Evolutionary conservation across 1,140 invertebrate species (phyloP).

Genomic region (Oryzaephilus surinamensis): DNA sequence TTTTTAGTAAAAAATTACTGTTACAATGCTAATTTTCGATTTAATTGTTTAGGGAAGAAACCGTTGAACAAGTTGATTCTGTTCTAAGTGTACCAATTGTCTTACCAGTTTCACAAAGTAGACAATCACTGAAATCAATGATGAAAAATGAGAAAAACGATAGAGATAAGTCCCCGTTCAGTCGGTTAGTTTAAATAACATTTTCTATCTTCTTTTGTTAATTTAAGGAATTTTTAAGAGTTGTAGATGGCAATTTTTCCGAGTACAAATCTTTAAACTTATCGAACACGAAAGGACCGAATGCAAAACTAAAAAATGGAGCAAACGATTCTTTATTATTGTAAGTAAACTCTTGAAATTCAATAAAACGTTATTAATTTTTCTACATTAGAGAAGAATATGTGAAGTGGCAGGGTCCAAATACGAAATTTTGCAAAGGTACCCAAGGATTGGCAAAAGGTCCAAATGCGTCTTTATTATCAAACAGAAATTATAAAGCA

Average conservation of each 20-base stretch:
- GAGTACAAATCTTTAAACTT: conserved; percentile 43
- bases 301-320: conserved; percentile 49
- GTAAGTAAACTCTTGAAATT: conserved; percentile 40
- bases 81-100: too few relatives aligned
- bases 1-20: too few relatives aligned
- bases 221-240: conserved; percentile 18
- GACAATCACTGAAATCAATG: conserved; percentile 32
- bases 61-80: conserved; percentile 1
- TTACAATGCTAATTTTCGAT: conserved; percentile 5
- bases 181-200: conserved; percentile 11
- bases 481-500: conserved; percentile 38
- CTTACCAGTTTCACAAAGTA: conserved; percentile 29
- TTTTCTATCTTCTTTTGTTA: conserved; percentile 4
- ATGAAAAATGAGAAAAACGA: conserved; percentile 28
- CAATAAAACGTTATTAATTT: conserved; percentile 5
- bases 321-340: conserved; percentile 54
- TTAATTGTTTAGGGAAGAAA: conserved; percentile 2
- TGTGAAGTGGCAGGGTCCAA: conserved; percentile 57
- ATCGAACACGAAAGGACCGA: conserved; percentile 46
- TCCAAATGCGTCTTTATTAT: conserved; percentile 40
- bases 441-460: conserved; percentile 42
- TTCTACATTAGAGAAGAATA: conserved; percentile 49
- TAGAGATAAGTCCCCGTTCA: conserved; percentile 15
- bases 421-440: conserved; percentile 40
- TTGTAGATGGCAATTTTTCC: conserved; percentile 33